phyloP scores from a whole-genome alignment of 2,888 invertebrate species.

The Caenorhabditis sp. region DNA sequence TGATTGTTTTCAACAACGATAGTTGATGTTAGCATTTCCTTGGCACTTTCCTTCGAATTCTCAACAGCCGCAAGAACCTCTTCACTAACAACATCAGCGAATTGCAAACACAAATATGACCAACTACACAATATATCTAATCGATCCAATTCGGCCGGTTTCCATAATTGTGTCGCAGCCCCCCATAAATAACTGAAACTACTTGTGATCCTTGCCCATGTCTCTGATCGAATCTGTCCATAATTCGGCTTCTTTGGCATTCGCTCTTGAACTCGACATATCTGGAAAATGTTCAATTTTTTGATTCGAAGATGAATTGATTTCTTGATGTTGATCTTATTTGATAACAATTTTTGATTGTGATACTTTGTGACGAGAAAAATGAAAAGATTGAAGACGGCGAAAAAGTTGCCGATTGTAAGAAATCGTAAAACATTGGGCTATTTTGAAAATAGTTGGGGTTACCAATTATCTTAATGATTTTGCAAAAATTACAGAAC shows the following conservation, averaged over 20 bases:
- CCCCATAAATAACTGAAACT: conserved; percentile 60
- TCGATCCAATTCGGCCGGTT: conserved; percentile 50
- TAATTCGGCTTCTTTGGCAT: conserved; percentile 50
- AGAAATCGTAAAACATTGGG: background rate
- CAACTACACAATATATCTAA: conserved; percentile 55
- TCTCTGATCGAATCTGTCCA: conserved; percentile 38
- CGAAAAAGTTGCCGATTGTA: conserved; percentile 2
- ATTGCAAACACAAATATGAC: conserved; percentile 56
- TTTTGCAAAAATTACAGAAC: too few species aligned
- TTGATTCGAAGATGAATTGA: background rate
- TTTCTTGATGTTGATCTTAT: background rate
- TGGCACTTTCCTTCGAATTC: conserved; percentile 40
- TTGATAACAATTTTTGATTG: background rate
- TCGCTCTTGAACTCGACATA: conserved; percentile 57
- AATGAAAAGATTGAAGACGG: conserved; percentile 10
- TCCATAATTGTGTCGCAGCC: conserved; percentile 52
- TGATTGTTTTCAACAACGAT: conserved; percentile 57
- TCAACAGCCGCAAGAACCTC: conserved; percentile 40
- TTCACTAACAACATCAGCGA: conserved; percentile 50
- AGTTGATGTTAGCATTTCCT: conserved; percentile 38
- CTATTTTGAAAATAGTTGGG: too few species aligned
- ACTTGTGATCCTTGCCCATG: conserved; percentile 47
- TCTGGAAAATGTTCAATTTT: conserved; percentile 22
- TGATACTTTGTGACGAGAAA: conserved; percentile 4
- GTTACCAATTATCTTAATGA: too few species aligned